These are phyloP conservation scores for Anser brachyrhynchus DNA, from an alignment of 2,113 vertebrate species.

Conservation along the genomic window DNA sequence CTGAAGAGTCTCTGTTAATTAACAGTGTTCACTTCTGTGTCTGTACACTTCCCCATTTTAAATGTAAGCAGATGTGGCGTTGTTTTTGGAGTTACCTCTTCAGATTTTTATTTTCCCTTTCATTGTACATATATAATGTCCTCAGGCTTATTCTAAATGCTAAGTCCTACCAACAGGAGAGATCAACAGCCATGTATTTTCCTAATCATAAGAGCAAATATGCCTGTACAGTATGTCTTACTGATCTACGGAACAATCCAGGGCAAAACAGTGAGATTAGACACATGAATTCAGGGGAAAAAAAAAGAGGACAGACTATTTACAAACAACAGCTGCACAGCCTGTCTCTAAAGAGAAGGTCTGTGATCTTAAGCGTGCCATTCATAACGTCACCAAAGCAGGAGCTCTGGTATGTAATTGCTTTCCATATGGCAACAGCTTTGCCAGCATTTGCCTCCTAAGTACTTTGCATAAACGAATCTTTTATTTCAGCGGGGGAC, in stretches of 20 bases:
- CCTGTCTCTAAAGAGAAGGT: constrained; percentile 29
- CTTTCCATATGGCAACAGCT: constrained; percentile 42
- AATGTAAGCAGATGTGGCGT: not conserved
- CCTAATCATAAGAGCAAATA: constrained; percentile 39
- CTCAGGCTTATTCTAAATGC: constrained; percentile 6
- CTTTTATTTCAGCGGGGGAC: constrained; percentile 1
- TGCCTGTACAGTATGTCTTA: not conserved
- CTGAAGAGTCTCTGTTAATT: not conserved
- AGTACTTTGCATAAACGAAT: constrained; percentile 25
- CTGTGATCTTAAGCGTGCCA: constrained; percentile 38
- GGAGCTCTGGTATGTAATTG: constrained; percentile 10
- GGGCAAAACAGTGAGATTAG: constrained; percentile 34
- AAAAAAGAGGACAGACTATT: not conserved
- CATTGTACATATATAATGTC: not conserved
- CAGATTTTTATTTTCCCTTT: not conserved
- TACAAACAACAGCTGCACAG: not conserved
- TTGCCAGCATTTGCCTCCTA: constrained; percentile 36
- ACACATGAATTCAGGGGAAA: not conserved
- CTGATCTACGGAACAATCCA: constrained; percentile 27
- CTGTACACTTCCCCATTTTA: not conserved
- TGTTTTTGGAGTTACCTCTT: not conserved
- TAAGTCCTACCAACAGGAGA: constrained; percentile 17
- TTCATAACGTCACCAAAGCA: constrained; percentile 36
- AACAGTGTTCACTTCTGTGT: not conserved
- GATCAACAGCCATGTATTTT: not conserved